Evolutionary conservation across 2,888 invertebrate species (phyloP), one percentile per base, ranked within the genome.

Genomic region (Tipula lateralis): DNA sequence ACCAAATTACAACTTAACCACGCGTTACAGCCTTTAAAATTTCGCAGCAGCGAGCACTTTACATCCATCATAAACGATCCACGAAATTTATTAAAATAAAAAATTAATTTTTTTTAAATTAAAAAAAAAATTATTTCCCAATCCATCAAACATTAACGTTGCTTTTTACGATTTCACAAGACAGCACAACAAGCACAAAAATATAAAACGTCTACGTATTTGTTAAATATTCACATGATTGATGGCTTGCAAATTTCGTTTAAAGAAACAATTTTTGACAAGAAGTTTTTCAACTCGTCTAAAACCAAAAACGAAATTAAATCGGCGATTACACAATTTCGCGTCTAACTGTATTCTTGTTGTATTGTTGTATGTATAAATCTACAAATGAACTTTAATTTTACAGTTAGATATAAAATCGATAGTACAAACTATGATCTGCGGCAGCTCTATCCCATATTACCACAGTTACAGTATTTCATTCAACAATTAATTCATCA

Each of bases 111-210:
- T 44, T 39, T 44, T 44, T 44, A 66, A 66, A 9, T 24, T 24
- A 66, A 66, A 66, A 66, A 66, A 44, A 44, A 32, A 32, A 39
- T 13, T 24, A 24, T 66, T 66, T 66, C 66, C 24, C 66, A 66
- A 66, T 66, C 66, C 24, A 66, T 66, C 66, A 66, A 66, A 66
- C 66, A 66, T 66, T 66, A 66, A 66, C 66, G 66, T 66, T 66
- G 66, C 66, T 66, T 66, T 66, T 66, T 66, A 66, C 12, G 66
- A 66, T 66, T 66, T 66, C 66, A 24, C 19, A 66, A 66, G 66
- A 66, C 66, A 66, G 66, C 66, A 9, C 66, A 66, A 66, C 66
- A 66, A 66, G 66, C 66, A 66, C 19, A 66, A 66, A 66, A 66
- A 16, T 16, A 44, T 24, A 66, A 66, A 66, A 66, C 66, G 24